Evolutionary conservation across 2,888 invertebrate species (phyloP).

Genomic region (Athalia cordata): DNA sequence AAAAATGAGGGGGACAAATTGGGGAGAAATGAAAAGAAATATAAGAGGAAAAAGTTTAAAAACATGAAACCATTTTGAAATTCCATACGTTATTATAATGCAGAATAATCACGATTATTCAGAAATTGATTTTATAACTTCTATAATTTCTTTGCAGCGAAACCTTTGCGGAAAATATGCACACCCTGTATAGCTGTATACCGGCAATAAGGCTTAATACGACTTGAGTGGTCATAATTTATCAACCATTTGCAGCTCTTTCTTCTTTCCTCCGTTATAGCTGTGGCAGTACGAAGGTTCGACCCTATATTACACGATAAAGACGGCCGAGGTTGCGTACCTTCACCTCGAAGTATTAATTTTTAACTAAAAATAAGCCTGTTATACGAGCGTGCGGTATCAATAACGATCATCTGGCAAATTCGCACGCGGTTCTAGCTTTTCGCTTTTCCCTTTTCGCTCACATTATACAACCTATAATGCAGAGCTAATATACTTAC

Average conservation of each 20-base stretch:
- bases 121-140: neutral
- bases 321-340: neutral
- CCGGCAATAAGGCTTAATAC: slow-evolving; percentile 5
- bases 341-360: slow-evolving; percentile 14
- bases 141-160: no score
- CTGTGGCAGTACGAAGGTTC: no score
- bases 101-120: neutral
- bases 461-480: no score
- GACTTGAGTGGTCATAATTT: slow-evolving; percentile 25
- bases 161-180: neutral
- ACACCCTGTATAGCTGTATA: no score
- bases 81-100: neutral
- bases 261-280: neutral
- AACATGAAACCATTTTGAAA: neutral
- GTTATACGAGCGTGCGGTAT: slow-evolving; percentile 53
- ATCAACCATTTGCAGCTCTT: neutral
- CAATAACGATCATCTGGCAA: slow-evolving; percentile 65
- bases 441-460: neutral
- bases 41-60: neutral
- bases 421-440: slow-evolving; percentile 61
- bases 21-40: neutral
- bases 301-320: neutral
- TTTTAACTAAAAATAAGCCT: slow-evolving; percentile 30
- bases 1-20: neutral
- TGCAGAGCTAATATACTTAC: no score